These are phyloP conservation scores for Frieseomelitta varia DNA, from an alignment of 1,140 invertebrate species.

Conservation along the genomic window DNA sequence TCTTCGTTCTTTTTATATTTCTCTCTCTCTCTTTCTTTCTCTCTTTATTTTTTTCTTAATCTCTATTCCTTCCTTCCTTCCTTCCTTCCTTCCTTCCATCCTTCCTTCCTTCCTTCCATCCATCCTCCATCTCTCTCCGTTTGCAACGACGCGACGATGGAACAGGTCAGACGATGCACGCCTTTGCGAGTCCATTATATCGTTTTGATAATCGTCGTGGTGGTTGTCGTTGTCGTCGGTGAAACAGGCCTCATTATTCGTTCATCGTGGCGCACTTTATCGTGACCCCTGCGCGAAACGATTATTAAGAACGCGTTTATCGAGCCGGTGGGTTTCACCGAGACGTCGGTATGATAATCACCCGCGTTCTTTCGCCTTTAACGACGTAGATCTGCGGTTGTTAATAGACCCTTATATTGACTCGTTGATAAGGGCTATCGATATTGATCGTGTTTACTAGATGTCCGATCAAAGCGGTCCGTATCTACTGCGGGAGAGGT, in stretches of 20 bases:
- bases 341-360: background rate
- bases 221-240: background rate
- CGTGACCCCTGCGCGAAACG: background rate
- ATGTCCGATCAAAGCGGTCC: background rate
- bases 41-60: background rate
- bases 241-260: slow-evolving; percentile 14
- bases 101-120: background rate
- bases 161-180: slow-evolving; percentile 48
- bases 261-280: slow-evolving; percentile 16
- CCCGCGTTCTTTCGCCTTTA: background rate
- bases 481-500: background rate
- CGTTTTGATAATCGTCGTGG: slow-evolving; percentile 35
- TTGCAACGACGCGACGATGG: background rate
- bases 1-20: slow-evolving; percentile 15
- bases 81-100: background rate
- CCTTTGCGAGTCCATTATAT: slow-evolving; percentile 52
- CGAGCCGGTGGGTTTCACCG: background rate
- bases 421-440: background rate
- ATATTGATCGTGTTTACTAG: background rate
- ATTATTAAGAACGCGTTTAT: slow-evolving; percentile 26
- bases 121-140: background rate
- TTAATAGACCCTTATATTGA: background rate
- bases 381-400: background rate
- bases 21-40: no score
- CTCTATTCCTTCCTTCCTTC: background rate